Percentiles rank a stretch among this genome's conserved stretches.
Conservation (phyloP, 2,797 vertebrate genomes). For the Microctenopoma steveboyesi region DNA sequence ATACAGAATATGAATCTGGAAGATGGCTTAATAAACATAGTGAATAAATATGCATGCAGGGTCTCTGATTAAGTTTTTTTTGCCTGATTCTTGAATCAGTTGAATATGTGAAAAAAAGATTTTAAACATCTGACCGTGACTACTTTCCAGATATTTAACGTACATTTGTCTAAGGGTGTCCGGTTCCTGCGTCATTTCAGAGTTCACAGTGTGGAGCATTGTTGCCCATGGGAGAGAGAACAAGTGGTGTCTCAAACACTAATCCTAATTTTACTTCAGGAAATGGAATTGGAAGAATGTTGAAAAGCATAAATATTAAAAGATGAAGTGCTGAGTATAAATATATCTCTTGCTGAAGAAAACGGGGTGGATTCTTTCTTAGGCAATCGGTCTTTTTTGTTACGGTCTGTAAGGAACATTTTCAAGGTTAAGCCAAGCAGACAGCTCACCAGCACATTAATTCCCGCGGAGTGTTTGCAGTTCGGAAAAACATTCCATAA, state of each 20-base stretch:
- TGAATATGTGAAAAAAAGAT: slow-evolving; percentile 3
- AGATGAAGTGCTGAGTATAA: slow-evolving; percentile 59
- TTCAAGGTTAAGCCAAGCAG: slow-evolving; percentile 39
- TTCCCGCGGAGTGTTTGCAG: slow-evolving; percentile 34
- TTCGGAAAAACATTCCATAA: slow-evolving; percentile 39
- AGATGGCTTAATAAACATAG: too few species aligned
- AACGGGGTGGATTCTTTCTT: slow-evolving; percentile 40
- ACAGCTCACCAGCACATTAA: slow-evolving; percentile 43
- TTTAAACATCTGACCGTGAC: background rate
- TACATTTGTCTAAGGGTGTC: background rate
- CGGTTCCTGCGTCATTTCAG: slow-evolving; percentile 29
- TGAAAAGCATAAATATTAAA: slow-evolving; percentile 70
- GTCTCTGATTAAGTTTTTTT: too few species aligned
- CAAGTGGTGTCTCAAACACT: slow-evolving; percentile 30
- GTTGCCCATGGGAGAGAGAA: slow-evolving; percentile 40
- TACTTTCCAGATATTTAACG: slow-evolving; percentile 14
- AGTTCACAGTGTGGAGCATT: slow-evolving; percentile 35
- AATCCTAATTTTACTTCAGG: slow-evolving; percentile 66
- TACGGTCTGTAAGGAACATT: slow-evolving; percentile 39
- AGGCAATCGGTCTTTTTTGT: slow-evolving; percentile 23
- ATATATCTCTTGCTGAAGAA: slow-evolving; percentile 49
- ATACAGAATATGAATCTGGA: too few species aligned
- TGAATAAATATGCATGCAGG: too few species aligned
- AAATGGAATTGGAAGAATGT: slow-evolving; percentile 72
- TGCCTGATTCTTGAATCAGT: background rate